Base-by-base conservation (phyloP, 2,888 invertebrate species). In the Steinernema hermaphroditum region DNA sequence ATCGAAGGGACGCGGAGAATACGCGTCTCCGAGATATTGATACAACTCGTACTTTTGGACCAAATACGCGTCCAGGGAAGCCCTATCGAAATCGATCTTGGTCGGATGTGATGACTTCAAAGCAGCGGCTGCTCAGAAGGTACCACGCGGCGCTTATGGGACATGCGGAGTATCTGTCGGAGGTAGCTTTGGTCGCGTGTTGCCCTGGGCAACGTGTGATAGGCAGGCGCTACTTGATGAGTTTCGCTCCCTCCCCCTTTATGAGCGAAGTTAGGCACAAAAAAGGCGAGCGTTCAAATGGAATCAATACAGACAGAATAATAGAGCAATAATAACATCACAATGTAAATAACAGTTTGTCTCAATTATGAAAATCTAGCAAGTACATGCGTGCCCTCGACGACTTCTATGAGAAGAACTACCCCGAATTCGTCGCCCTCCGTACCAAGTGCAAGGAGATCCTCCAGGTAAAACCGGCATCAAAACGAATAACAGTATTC, bases 401-500 rank as follows among this genome's bases (percentile, higher is more conserved):
- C 86, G 98, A 99, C 87, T 98, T 94, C 90, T 99, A 99, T 87
- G 98, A 99, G 88, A 96, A 96, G 90, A 94, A 94, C 90, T 96
- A 93, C 90, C 90, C 91, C 8, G 98, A 99, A 87, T 99, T 99
- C 89, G 94, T 97, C 72, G 92, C 96, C 14, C 91, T 97, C 73
- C 92, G 98, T 89, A 96, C 95, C 70, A 97, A 97, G 89, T 88
- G 88, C 78, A 92, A 92, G 90, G 94, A 96, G 89, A 96, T 96
- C 88, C 91, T 85, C 68, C 85, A 85, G 72, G 76, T 76, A 29
- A 24, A 24, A 16, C 34, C 27, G 16, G n/a, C 22, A 16, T 19
- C 19, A 4, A 22, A 50, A 22, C 19, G 24, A 22, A 4, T 12
- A 2, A 22, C 1, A 22, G 32, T 6, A 46, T 1, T 2, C 27